A percentile compares a stretch with the other conserved stretches of the same genome.
phyloP scores from a whole-genome alignment of 2,888 invertebrate species.

The Alviniconcha strummeri region DNA sequence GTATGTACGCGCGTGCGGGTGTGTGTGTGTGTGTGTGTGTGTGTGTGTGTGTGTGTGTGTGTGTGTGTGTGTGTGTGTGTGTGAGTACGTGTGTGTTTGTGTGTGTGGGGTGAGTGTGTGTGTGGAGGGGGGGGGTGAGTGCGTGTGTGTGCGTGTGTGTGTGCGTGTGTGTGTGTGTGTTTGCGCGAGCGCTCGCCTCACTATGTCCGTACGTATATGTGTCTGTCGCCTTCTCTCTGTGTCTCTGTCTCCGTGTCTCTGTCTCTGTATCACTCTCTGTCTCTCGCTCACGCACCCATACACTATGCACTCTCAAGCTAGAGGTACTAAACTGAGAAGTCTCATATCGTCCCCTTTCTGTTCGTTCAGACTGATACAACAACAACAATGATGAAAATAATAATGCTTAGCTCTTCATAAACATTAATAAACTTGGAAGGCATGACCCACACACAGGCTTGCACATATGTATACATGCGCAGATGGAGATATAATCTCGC shows the following conservation, averaged over 20 bases:
- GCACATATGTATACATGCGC: no score
- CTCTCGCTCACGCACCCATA: no score
- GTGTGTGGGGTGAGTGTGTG: not conserved
- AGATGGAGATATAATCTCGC: not conserved
- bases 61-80: not conserved
- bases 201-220: not conserved
- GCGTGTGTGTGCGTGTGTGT: not conserved
- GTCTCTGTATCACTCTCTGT: no score
- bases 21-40: not conserved
- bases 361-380: no score
- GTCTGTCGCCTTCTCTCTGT: not conserved
- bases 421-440: no score
- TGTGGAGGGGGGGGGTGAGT: not conserved
- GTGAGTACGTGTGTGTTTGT: slow-evolving; percentile 18
- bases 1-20: not conserved
- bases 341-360: no score
- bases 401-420: no score
- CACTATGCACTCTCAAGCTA: no score
- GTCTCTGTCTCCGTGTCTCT: no score
- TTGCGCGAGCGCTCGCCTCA: not conserved
- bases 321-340: no score
- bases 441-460: no score
- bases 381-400: no score
- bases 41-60: not conserved
- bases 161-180: slow-evolving; percentile 6